Percentiles rank a stretch among this genome's conserved stretches.
Conservation (phyloP, 2,113 vertebrate genomes). For the Pedetes capensis region DNA sequence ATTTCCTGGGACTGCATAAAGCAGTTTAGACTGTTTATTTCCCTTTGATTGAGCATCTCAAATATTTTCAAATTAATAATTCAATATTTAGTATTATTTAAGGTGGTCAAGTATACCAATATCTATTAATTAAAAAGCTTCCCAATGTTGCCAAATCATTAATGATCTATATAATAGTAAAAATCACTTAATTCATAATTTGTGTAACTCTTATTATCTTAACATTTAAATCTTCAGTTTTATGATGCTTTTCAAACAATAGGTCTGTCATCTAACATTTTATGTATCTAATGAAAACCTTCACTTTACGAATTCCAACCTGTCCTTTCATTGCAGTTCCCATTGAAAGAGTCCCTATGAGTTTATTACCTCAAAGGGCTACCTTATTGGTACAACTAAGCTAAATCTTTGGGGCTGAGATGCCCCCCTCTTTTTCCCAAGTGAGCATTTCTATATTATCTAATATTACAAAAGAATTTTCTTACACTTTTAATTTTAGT, state of each 20-base stretch:
- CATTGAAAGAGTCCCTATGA: neutral
- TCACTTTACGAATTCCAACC: neutral
- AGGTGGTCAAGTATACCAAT: neutral
- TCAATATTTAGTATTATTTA: neutral
- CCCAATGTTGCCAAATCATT: neutral
- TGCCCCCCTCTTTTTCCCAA: neutral
- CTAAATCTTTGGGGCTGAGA: neutral
- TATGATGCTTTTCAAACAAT: neutral
- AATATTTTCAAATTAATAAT: constrained; percentile 26
- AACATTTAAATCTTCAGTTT: neutral
- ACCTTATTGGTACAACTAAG: neutral
- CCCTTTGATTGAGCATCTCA: neutral
- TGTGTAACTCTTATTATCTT: neutral
- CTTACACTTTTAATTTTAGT: neutral
- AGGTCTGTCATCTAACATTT: neutral
- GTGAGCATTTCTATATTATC: neutral
- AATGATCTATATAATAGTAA: neutral
- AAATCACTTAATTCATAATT: neutral
- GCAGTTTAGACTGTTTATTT: neutral
- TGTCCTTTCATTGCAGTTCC: neutral
- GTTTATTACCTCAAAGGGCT: neutral
- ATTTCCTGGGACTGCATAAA: neutral
- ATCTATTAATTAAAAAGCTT: neutral
- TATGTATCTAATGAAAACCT: neutral
- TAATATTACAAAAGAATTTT: neutral